These are phyloP conservation scores for Zaprionus gabonicus DNA, from an alignment of 1,140 invertebrate genomes.

Conservation along the genomic window DNA sequence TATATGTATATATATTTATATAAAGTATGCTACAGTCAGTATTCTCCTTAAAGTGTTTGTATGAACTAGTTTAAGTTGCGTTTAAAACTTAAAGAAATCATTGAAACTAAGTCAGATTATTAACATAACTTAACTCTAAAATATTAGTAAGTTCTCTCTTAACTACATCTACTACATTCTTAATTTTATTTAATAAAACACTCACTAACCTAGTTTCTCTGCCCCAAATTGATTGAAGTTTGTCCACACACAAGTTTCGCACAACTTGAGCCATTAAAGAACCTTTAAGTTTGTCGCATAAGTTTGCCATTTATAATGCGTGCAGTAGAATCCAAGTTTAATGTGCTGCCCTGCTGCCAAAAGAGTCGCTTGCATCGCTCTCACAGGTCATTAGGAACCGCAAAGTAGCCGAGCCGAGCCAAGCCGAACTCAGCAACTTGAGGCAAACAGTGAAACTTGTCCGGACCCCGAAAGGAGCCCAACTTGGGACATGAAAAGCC, in stretches of 20 bases:
- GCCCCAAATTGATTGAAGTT: not conserved
- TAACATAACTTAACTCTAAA: not conserved
- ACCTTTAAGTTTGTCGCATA: not conserved
- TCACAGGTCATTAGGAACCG: constrained; percentile 57
- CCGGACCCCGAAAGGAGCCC: constrained; percentile 7
- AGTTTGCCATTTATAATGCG: not conserved
- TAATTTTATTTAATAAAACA: not conserved
- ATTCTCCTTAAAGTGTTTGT: too few species aligned
- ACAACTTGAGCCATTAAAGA: not conserved
- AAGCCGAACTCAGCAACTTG: constrained; percentile 2
- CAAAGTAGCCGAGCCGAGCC: constrained; percentile 38
- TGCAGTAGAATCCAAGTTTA: constrained; percentile 30
- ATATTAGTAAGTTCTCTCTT: not conserved
- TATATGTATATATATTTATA: too few species aligned
- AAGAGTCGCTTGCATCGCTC: constrained; percentile 20
- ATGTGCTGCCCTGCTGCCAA: constrained; percentile 35
- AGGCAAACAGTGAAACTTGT: constrained; percentile 37
- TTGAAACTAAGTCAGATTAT: too few species aligned
- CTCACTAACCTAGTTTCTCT: not conserved
- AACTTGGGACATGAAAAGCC: constrained; percentile 64
- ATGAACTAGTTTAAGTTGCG: too few species aligned
- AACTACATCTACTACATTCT: not conserved
- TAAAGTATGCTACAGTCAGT: too few species aligned
- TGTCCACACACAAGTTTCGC: not conserved
- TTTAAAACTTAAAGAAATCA: too few species aligned